Percentiles rank a stretch among this genome's conserved stretches.
Evolutionary conservation across 2,113 vertebrate genomes (phyloP).

Genomic region (Otocyon megalotis): DNA sequence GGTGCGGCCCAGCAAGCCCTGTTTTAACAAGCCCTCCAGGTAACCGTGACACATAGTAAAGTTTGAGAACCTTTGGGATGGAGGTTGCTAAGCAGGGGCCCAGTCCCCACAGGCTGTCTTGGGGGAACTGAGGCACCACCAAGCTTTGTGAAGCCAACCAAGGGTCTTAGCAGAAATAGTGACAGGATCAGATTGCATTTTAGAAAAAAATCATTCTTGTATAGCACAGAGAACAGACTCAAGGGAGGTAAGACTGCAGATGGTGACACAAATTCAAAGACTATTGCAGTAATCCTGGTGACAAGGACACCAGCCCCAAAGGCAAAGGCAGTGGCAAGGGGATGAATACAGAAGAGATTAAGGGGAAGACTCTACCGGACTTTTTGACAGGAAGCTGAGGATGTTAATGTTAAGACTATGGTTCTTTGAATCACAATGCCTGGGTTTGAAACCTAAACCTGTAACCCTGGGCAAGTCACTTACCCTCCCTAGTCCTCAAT

Average conservation of each 20-base stretch:
- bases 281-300: neutral
- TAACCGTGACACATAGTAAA: neutral
- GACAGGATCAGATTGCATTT: neutral
- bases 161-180: neutral
- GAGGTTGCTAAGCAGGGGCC: neutral
- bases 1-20: neutral
- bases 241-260: neutral
- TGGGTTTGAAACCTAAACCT: neutral
- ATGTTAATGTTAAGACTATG: rapidly evolving
- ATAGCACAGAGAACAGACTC: neutral
- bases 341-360: neutral
- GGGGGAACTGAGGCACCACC: neutral
- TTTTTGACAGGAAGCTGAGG: neutral
- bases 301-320: neutral
- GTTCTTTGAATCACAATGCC: neutral
- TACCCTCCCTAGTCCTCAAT: neutral
- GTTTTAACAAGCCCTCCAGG: neutral
- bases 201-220: neutral
- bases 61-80: neutral
- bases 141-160: neutral
- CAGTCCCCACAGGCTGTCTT: neutral
- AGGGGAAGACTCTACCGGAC: neutral
- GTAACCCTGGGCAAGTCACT: neutral
- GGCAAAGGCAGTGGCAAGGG: neutral
- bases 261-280: neutral